Base-by-base conservation (phyloP, 1,140 invertebrate species). In the Leptoteleia sp. region DNA sequence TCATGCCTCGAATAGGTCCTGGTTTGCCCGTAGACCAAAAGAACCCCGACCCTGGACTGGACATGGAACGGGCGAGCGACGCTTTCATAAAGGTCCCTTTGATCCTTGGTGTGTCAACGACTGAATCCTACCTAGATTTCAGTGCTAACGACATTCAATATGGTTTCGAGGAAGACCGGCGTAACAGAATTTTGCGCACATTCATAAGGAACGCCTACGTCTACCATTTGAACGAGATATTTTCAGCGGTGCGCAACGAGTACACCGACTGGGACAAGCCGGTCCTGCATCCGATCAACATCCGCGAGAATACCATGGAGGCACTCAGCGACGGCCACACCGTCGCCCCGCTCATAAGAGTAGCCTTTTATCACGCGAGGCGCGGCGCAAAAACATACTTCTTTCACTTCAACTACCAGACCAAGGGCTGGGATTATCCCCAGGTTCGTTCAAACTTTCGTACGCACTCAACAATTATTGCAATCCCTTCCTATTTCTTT, bases 201-300 rank as follows among this genome's bases (percentile, higher is more conserved):
- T 94, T 96, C 86, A 93, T 95, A 22, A 91, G 96, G 68, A 98
- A 98, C 91, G 92, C 95, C 19, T 96, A 94, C 90, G 91, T 93
- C 16, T 96, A 94, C 85, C 96, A 98, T 85, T 91, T 96, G 75
- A 96, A 97, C 89, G 96, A 98, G 88, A 97, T 98, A 59, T 96
- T 96, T 83, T 94, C 96, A 16, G 96, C 96, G 5, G 92, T 98
- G 7, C 90, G 95, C 19, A 97, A 98, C 89, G 96, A 98, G 86
- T 98, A 98, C 89, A 97, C 95, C 25, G 95, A 97, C 87, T 97
- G 96, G 96, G 94, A 95, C 84, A 94, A 95, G 80, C 93, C 95
- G 3, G 95, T 94, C 17, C 92, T 94, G 50, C 95, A 96, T 84
- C 95, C 95, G 0, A 94, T 96, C 82, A 95, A 94, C 84, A 92